Evolutionary conservation across 2,888 invertebrate species (phyloP).

Genomic region (Bimastos eiseni): DNA sequence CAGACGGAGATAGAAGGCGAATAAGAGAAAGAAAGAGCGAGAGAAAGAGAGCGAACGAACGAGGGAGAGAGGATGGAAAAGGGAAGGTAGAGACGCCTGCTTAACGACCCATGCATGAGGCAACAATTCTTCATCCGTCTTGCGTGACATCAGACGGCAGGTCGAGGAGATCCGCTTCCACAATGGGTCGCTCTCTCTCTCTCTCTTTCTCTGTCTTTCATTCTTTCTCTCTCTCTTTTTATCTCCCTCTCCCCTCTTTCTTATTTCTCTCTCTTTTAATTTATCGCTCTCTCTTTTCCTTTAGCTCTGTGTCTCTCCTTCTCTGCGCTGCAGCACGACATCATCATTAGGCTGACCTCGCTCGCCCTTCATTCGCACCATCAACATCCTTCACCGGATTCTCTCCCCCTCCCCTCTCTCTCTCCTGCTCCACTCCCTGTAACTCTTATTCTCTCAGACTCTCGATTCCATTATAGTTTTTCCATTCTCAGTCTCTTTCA

Average conservation of each 20-base stretch:
- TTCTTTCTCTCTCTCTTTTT: not conserved
- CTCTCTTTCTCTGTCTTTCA: not conserved
- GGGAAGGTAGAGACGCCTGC: conserved; percentile 17
- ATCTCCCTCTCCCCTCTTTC: not conserved
- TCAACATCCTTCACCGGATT: not conserved
- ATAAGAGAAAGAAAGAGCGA: not conserved
- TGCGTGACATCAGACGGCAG: conserved; percentile 20
- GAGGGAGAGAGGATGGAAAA: not conserved
- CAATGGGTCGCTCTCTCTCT: not conserved
- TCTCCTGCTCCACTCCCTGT: not conserved
- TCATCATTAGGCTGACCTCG: conserved; percentile 14
- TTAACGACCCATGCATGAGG: not conserved
- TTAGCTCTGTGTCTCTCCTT: not conserved
- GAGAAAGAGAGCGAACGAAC: not conserved
- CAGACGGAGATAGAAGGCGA: not conserved
- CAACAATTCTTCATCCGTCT: conserved; percentile 18
- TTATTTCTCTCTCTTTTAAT: not conserved
- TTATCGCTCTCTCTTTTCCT: not conserved
- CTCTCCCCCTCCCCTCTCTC: not conserved
- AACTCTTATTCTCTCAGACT: not conserved
- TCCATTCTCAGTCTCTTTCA: not conserved
- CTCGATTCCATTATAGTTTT: not conserved
- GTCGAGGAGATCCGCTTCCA: not conserved
- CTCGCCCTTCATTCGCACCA: not conserved
- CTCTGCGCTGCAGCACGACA: not conserved